A percentile compares a stretch with the other conserved stretches of the same genome.
Evolutionary conservation across 92 coral and sea anemone species (phyloP).

Genomic region (Diadumene lineata): DNA sequence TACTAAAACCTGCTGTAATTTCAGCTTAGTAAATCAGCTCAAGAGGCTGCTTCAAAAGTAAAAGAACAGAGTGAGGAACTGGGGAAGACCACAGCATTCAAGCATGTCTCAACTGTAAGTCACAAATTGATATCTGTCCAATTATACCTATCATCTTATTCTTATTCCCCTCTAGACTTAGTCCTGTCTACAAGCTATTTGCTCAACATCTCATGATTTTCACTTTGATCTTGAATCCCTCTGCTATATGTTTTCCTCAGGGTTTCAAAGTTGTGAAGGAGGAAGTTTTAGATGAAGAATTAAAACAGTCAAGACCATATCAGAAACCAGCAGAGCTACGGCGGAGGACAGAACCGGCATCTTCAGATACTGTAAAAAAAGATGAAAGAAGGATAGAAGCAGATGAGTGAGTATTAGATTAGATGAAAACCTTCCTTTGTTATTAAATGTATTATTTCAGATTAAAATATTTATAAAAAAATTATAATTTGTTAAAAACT

Average conservation of each 20-base stretch:
- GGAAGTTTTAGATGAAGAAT: constrained; percentile 86
- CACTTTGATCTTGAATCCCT: no score
- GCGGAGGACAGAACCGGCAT: constrained; percentile 75
- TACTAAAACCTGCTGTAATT: not conserved
- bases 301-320: constrained; percentile 90
- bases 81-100: constrained; percentile 87
- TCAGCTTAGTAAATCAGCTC: constrained; percentile 92
- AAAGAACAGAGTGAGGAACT: constrained; percentile 90
- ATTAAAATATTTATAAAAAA: no score
- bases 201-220: no score
- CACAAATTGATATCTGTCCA: no score
- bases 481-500: no score
- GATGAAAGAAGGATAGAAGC: constrained; percentile 94
- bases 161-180: no score
- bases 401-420: constrained; percentile 70
- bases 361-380: constrained; percentile 44
- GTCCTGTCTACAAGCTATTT: no score
- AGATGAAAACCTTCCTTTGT: not conserved
- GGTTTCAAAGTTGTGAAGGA: constrained; percentile 90
- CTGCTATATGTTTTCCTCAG: constrained; percentile 17
- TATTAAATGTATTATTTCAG: no score
- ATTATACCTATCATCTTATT: no score
- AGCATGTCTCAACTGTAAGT: constrained; percentile 87
- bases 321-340: constrained; percentile 78
- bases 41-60: constrained; percentile 92